Conservation (phyloP, 2,797 vertebrate species). For the Menidia menidia region DNA sequence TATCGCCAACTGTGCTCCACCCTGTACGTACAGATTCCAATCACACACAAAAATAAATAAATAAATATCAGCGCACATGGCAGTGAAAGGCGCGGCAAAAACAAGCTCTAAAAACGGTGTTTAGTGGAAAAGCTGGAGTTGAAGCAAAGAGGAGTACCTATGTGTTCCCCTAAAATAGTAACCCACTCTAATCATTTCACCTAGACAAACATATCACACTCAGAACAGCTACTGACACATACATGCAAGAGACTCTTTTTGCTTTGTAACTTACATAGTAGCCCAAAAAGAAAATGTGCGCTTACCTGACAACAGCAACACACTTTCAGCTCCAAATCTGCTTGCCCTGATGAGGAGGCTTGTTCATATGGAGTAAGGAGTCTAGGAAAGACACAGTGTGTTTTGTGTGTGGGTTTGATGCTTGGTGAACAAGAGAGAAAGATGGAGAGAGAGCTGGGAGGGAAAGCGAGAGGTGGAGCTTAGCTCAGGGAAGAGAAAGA, state of each 20-base stretch:
- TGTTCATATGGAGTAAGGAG: conserved; percentile 71
- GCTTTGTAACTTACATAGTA: conserved; percentile 57
- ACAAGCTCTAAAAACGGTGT: conserved; percentile 48
- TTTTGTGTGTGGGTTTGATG: conserved; percentile 36
- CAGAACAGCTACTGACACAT: conserved; percentile 18
- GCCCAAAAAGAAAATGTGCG: conserved; percentile 41
- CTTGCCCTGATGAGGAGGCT: conserved; percentile 60
- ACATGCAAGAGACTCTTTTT: conserved; percentile 8
- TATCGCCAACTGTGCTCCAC: conserved; percentile 50
- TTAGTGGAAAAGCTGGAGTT: conserved; percentile 46
- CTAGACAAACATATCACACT: conserved; percentile 38
- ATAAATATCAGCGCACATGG: conserved; percentile 32
- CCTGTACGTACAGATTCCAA: conserved; percentile 35
- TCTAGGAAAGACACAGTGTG: conserved; percentile 37
- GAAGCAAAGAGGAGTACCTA: conserved; percentile 57
- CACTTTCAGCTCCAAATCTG: conserved; percentile 77
- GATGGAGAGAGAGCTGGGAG: conserved; percentile 41
- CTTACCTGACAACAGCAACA: conserved; percentile 78
- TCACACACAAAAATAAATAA: conserved; percentile 20
- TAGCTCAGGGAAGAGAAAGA: conserved; percentile 60
- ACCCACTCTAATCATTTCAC: conserved; percentile 56
- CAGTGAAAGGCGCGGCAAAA: conserved; percentile 27
- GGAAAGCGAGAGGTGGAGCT: conserved; percentile 74
- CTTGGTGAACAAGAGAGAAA: conserved; percentile 25
- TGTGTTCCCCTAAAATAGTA: conserved; percentile 40